These are phyloP conservation scores for Drosophila micromelanica DNA, from an alignment of 1,140 invertebrate species.

Conservation along the genomic window DNA sequence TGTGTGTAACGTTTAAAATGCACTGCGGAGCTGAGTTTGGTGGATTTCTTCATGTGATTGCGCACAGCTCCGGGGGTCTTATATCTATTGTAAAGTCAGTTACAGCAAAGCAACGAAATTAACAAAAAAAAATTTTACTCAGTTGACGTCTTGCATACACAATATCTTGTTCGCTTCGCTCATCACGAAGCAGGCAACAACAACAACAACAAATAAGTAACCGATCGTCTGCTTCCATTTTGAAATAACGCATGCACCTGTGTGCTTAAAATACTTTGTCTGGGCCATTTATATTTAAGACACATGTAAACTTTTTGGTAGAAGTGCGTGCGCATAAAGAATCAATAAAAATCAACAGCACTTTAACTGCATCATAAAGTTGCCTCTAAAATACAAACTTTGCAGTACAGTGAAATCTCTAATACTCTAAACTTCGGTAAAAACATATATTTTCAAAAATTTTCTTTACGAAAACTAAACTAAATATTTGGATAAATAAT, in stretches of 20 bases:
- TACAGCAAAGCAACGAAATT: slow-evolving; percentile 22
- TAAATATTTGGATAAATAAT: no score
- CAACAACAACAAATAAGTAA: slow-evolving; percentile 23
- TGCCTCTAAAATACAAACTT: not conserved
- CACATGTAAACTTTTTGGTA: slow-evolving; percentile 19
- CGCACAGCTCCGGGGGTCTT: slow-evolving; percentile 38
- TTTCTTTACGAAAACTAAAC: no score
- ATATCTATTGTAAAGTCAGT: slow-evolving; percentile 49
- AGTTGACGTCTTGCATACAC: slow-evolving; percentile 67
- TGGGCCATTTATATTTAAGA: slow-evolving; percentile 37
- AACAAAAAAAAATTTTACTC: slow-evolving; percentile 33
- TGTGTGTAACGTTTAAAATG: slow-evolving; percentile 59
- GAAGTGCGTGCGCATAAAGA: slow-evolving; percentile 25
- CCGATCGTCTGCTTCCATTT: slow-evolving; percentile 42
- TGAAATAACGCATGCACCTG: slow-evolving; percentile 58
- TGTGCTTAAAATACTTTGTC: slow-evolving; percentile 29
- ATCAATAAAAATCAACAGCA: slow-evolving; percentile 26
- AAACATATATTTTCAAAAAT: no score
- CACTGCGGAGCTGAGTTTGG: slow-evolving; percentile 37
- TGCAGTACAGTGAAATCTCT: slow-evolving; percentile 1
- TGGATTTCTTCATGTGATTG: slow-evolving; percentile 56
- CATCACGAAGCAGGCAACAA: slow-evolving; percentile 28
- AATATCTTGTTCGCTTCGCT: slow-evolving; percentile 65
- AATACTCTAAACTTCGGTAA: no score
- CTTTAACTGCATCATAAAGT: slow-evolving; percentile 8